phyloP scores from a whole-genome alignment of 2,113 vertebrate species.

The Symphodus melops region DNA sequence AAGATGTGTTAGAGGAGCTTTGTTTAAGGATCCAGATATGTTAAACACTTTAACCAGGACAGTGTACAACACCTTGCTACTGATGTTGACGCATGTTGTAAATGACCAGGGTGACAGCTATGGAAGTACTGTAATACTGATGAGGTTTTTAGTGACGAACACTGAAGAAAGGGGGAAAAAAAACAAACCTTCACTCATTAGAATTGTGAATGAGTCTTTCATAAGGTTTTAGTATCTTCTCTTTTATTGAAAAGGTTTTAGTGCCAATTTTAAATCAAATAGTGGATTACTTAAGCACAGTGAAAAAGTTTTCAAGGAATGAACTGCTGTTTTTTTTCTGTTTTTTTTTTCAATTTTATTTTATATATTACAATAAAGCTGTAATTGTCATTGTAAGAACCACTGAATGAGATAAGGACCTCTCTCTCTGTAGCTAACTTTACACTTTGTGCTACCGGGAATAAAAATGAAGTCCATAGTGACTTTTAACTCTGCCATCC shows the following conservation, averaged over 20 bases:
- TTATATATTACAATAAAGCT: constrained; percentile 2
- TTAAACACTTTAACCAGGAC: background rate
- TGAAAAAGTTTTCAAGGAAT: background rate
- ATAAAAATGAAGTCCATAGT: background rate
- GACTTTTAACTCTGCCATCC: too few relatives aligned
- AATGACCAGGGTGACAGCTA: background rate
- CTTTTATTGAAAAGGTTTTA: too few relatives aligned
- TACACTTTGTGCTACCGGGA: background rate
- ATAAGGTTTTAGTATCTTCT: background rate
- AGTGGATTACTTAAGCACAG: background rate
- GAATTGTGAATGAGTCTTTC: background rate
- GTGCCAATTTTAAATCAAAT: background rate
- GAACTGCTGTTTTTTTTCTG: too few relatives aligned
- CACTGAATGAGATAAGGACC: constrained; percentile 15
- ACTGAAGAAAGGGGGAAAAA: background rate
- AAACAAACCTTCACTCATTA: background rate
- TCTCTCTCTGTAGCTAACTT: constrained; percentile 1
- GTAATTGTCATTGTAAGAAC: constrained; percentile 29
- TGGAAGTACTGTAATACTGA: background rate
- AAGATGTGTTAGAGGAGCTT: background rate
- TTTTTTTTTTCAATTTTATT: too few relatives aligned
- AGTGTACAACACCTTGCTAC: background rate
- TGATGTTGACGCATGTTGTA: background rate
- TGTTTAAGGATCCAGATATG: background rate
- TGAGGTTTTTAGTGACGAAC: background rate